Evolutionary conservation across 2,113 vertebrate species (phyloP).

Genomic region (Chrysochloris asiatica): DNA sequence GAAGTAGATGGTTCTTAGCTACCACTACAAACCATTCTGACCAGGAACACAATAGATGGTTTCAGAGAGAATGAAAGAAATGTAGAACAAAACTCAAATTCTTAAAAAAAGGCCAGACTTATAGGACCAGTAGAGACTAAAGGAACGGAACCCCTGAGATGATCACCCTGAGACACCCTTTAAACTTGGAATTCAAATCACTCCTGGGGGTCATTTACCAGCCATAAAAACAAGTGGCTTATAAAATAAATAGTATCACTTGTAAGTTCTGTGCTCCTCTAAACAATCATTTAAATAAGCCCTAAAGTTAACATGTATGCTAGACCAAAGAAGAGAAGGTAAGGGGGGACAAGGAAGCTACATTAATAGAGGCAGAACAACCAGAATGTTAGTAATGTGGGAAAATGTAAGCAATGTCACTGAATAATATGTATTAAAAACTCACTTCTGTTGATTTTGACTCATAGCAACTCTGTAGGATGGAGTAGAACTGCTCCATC

Average conservation of each 20-base stretch:
- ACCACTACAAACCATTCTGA: not conserved
- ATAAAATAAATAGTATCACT: not conserved
- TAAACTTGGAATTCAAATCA: not conserved
- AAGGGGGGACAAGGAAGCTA: not conserved
- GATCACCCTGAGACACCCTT: not conserved
- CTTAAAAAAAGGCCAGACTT: not conserved
- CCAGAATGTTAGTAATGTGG: not conserved
- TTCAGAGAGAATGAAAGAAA: not conserved
- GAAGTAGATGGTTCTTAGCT: not conserved
- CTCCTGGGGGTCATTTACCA: not conserved
- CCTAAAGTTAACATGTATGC: not conserved
- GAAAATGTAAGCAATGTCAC: not conserved
- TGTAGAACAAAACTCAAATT: not conserved
- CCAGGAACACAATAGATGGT: not conserved
- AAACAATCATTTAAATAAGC: not conserved
- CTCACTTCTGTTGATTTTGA: too few relatives aligned
- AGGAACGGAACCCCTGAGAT: not conserved
- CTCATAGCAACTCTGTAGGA: too few relatives aligned
- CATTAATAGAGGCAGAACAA: not conserved
- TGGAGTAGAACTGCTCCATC: too few relatives aligned
- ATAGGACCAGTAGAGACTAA: not conserved
- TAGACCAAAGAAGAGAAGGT: not conserved
- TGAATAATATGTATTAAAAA: not conserved
- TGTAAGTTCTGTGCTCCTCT: not conserved
- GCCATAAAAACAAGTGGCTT: not conserved